Conservation (phyloP, 2,888 invertebrate species). For the Apodemia duryi region DNA sequence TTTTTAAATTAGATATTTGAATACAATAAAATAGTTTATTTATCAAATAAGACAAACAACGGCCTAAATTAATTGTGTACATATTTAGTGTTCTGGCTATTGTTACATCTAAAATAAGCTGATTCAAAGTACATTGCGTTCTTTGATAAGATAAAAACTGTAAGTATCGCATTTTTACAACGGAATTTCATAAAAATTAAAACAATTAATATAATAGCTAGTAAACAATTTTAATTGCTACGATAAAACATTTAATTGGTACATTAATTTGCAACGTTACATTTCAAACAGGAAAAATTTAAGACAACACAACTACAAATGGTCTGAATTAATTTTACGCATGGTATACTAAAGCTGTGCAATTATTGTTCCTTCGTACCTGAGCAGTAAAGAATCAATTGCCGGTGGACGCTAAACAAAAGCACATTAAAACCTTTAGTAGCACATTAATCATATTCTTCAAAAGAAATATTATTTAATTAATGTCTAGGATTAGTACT, state of each 20-base stretch:
- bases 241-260: constrained; percentile 29
- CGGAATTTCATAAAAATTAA: constrained; percentile 16
- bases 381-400: constrained; percentile 26
- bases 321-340: constrained; percentile 57
- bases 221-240: constrained; percentile 24
- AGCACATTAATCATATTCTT: constrained; percentile 16
- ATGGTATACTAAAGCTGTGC: constrained; percentile 44
- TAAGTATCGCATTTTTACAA: constrained; percentile 12
- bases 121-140: background rate
- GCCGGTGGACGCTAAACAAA: constrained; percentile 12
- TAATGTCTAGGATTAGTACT: background rate
- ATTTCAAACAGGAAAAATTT: constrained; percentile 37
- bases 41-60: too few relatives aligned
- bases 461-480: constrained; percentile 11
- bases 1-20: background rate
- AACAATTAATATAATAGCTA: constrained; percentile 17
- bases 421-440: constrained; percentile 13
- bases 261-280: constrained; percentile 26
- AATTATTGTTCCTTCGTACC: constrained; percentile 44
- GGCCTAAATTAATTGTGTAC: too few relatives aligned
- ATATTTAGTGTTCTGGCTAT: too few relatives aligned
- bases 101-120: too few relatives aligned
- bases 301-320: constrained; percentile 35
- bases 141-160: background rate
- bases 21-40: background rate